Evolutionary conservation across 1,140 invertebrate genomes (phyloP).

Genomic region (Geopemphigus sp.): DNA sequence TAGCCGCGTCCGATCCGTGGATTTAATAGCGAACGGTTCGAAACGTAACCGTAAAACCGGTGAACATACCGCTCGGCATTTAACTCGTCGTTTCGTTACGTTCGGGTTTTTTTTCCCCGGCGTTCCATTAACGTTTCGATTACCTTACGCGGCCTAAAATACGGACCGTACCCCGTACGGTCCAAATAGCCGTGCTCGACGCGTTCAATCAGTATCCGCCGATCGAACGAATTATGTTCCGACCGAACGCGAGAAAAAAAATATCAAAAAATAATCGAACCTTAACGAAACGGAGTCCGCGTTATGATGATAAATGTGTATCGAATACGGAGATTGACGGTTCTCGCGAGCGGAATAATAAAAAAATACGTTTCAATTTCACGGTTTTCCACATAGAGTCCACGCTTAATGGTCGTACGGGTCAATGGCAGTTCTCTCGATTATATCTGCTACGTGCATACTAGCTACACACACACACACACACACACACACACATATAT

Average conservation of each 20-base stretch:
- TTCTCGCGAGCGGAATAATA: not conserved
- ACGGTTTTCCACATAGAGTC: constrained; percentile 25
- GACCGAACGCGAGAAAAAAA: not conserved
- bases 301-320: constrained; percentile 43
- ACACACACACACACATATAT: not conserved
- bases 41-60: too few species aligned
- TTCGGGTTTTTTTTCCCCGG: not conserved
- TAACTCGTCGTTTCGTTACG: not conserved
- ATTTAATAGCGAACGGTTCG: too few species aligned
- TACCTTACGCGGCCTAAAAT: not conserved
- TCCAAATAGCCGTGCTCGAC: not conserved
- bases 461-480: not conserved
- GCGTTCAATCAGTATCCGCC: not conserved
- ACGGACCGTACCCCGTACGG: not conserved
- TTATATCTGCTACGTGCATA: constrained; percentile 16
- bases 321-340: constrained; percentile 32
- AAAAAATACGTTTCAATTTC: constrained; percentile 46
- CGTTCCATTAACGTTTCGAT: not conserved
- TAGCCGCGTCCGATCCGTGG: too few species aligned
- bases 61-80: too few species aligned
- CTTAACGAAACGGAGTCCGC: not conserved
- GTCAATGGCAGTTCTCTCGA: constrained; percentile 41
- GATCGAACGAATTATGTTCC: constrained; percentile 7
- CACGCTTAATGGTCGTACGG: constrained; percentile 2
- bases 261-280: too few species aligned